Evolutionary conservation across 2,113 vertebrate genomes (phyloP), one percentile per base, ranked within the genome.

Genomic region (Theristicus caerulescens): DNA sequence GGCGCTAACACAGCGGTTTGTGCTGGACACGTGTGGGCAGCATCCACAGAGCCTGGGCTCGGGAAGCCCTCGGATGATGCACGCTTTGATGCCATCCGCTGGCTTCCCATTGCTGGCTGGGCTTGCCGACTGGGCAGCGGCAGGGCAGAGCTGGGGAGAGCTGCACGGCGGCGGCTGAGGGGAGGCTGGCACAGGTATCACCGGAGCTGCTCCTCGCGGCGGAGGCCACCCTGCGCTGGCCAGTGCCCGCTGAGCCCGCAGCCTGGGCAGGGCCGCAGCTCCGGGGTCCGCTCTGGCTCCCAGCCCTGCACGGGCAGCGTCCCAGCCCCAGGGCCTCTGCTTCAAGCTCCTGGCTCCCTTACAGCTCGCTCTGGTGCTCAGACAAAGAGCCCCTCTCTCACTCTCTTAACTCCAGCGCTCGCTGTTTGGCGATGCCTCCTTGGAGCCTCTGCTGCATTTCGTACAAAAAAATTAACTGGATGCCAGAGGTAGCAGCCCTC

Each of bases 231-330:
- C 7, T 16, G 14, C 0, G 0, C 64, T 34, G 46, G n/a, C 11
- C 6, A 3, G 22, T 10, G 40, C 46, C n/a, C 16, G 0, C 36
- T 0, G 31, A 18, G 47, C 62, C 10, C 11, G 9, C 4, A 0
- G 6, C 8, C 19, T 0, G 2, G 40, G 13, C 51, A 55, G 49
- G 34, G 54, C 61, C 54, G 12, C 32, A 25, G 34, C 57, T 20
- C 11, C 24, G 13, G 31, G 5, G 11, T 38, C 55, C 7, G 4
- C 62, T 42, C 46, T 13, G 14, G 5, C 16, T 25, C 54, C 40
- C 29, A 21, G 42, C 40, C 61, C 40, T 3, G 13, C 14, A 9
- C 18, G 16, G 3, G 55, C 51, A 40, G 38, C 8, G 14, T 15
- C 54, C 42, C 13, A 5, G 54, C 11, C 67, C 44, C 15, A 3